Base-by-base conservation (phyloP, 1,140 invertebrate genomes). In the Sminthurides bifidus region DNA sequence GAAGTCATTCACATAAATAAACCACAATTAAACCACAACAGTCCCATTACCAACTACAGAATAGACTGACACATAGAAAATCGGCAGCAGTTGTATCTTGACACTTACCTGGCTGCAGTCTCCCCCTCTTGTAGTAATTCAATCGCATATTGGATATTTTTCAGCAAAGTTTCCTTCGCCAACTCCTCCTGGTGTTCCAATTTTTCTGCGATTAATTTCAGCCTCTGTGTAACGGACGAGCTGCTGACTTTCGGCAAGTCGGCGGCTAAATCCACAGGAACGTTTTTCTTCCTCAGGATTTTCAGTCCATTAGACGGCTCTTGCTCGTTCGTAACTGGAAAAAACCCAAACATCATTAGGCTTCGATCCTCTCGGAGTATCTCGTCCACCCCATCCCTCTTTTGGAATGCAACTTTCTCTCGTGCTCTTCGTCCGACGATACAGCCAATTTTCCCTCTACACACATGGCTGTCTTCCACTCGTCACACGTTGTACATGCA, bases 221-320 rank as follows among this genome's bases (percentile, higher is more conserved):
- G 60, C 35, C 63, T 52, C 48, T 54, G 46, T 24, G 52, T 54
- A 15, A 65, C 63, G 15, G 59, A 40, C 12, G 55, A 35, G 37
- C 51, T 56, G 12, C 46, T 45, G 2, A 61, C 23, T 38, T 45
- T 40, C 24, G 23, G 33, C 38, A 65, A 49, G 41, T 65, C 63
- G 23, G 57, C 29, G 33, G 33, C 45, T 29, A 65, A 49, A 46
- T 65, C 63, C 30, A 52, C 46, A 4, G 63, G 56, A 14, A 56
- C 40, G 41, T 59, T 54, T 45, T 61, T 61, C 30, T 59, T 59
- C 3, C 63, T 48, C 26, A 65, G 50, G 19, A 65, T 65, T 53
- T 65, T 65, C 19, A 65, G 52, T 30, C 63, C 63, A 41, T 65
- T 65, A 17, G 63, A 61, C 26, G 54, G 60, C 48, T 65, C 63